Evolutionary conservation across 2,888 invertebrate genomes (phyloP), one percentile per base, ranked within the genome.

Genomic region (Ichneumon xanthorius): DNA sequence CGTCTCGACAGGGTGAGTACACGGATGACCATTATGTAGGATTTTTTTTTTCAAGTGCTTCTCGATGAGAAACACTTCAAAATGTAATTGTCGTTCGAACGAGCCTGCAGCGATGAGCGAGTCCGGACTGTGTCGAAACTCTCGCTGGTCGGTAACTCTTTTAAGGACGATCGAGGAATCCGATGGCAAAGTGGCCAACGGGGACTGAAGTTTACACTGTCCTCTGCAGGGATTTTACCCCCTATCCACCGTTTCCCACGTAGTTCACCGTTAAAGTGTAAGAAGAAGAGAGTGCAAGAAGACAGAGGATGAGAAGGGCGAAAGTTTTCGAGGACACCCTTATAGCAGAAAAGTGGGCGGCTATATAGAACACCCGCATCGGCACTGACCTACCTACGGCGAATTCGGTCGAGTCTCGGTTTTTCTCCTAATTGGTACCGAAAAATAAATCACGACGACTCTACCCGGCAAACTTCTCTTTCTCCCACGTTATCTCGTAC

Each of bases 1-100:
- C 95, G 95, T 70, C 95, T 96, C 88, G 96, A 96, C 88, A 95
- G 95, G 94, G 96, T 96, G 92, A 94, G 93, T 48, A 63, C 30
- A 22, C 70, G 14, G 9, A 61, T 30, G 16, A 45, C 22, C 40
- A 68, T 48, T 45, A 40, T 14, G 6, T 4, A 19, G 4, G 45
- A 3, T 4, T 67, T 67, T 40, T 19, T 45, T 67, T 40, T 67
- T 50, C 4, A 4, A 5, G 7, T 4, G 9, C 22, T 22, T 22
- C 22, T 22, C 7, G 9, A 55, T 22, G 55, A 55, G 22, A 19
- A 55, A 4, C 11, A 7, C 9, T 22, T 9, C n/a, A 55, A 55
- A 55, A 55, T 37, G 37, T 37, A 19, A 58, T 22, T 22, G 22
- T 11, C 14, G 58, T 58, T 22, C 26, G 26, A 58, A 22, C 11